Percentiles rank a stretch among this genome's conserved stretches.
Evolutionary conservation across 2,888 invertebrate species (phyloP).

Genomic region (Phalera bucephala): DNA sequence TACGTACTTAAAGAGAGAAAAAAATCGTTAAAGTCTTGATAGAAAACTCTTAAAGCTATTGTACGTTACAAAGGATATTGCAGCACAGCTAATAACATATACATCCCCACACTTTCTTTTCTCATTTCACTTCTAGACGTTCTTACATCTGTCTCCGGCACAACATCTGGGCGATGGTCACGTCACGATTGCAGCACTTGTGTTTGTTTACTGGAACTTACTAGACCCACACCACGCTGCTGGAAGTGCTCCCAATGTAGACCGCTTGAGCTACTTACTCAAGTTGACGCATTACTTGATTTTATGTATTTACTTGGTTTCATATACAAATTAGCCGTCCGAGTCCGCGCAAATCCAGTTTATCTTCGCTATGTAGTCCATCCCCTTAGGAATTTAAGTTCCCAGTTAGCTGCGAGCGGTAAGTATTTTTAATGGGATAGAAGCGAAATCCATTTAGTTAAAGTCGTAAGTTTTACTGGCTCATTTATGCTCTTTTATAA

Average conservation of each 20-base stretch:
- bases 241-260: constrained; percentile 27
- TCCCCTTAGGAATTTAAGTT: not conserved
- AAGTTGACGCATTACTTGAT: constrained; percentile 28
- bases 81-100: too few species aligned
- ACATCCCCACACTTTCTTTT: too few species aligned
- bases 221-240: constrained; percentile 43
- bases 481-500: too few species aligned
- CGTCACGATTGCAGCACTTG: constrained; percentile 57
- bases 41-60: too few species aligned
- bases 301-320: constrained; percentile 24
- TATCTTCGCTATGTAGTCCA: constrained; percentile 1
- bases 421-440: not conserved
- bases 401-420: not conserved
- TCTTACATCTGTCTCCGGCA: constrained; percentile 19
- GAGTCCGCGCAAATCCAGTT: constrained; percentile 2
- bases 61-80: too few species aligned
- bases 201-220: constrained; percentile 62
- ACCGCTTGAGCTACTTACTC: constrained; percentile 23
- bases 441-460: not conserved
- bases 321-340: constrained; percentile 23
- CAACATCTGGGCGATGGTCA: constrained; percentile 58
- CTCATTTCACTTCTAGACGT: too few species aligned
- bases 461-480: not conserved
- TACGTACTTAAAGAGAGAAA: too few species aligned
- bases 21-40: too few species aligned